phyloP scores from a whole-genome alignment of 2,797 vertebrate genomes.

The Numenius phaeopus region DNA sequence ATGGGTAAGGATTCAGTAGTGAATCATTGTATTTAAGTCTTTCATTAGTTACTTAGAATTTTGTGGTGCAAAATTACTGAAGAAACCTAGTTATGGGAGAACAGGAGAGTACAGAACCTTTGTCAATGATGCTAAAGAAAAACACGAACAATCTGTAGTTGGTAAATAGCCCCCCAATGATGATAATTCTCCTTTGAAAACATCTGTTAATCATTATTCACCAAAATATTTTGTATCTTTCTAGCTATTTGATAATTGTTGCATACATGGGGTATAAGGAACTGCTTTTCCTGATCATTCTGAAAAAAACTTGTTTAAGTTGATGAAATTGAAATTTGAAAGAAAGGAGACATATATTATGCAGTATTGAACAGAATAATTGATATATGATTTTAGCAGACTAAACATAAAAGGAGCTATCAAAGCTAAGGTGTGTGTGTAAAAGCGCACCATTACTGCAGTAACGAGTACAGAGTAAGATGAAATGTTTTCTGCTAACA shows the following conservation, averaged over 20 bases:
- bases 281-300: neutral
- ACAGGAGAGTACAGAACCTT: neutral
- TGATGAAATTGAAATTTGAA: neutral
- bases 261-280: neutral
- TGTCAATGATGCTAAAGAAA: neutral
- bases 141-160: neutral
- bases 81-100: neutral
- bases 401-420: neutral
- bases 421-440: neutral
- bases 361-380: neutral
- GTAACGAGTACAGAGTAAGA: neutral
- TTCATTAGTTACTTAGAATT: neutral
- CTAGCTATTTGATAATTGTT: neutral
- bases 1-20: neutral
- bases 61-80: neutral
- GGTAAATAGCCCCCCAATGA: neutral
- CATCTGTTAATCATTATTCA: neutral
- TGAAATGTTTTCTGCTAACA: neutral
- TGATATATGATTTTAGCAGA: neutral
- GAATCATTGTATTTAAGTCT: neutral
- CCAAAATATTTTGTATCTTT: neutral
- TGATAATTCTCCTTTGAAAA: neutral
- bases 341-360: neutral
- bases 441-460: neutral
- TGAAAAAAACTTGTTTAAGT: neutral